Percentiles rank a stretch among this genome's conserved stretches.
These are phyloP conservation scores for Chaunax sp. DNA, from an alignment of 2,797 vertebrate species.

Conservation along the genomic window DNA sequence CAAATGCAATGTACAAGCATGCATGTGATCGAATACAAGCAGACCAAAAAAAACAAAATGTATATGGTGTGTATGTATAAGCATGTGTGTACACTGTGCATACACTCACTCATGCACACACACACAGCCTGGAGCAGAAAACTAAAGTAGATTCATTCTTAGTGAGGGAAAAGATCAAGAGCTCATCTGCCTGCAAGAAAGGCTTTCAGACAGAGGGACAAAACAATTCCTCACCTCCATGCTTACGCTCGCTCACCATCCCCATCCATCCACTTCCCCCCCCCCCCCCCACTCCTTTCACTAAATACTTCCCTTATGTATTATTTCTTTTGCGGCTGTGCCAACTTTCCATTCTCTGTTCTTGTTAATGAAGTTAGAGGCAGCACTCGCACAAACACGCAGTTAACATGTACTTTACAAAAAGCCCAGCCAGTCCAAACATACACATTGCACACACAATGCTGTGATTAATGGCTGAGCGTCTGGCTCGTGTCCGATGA, in stretches of 20 bases:
- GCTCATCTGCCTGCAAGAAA: constrained; percentile 52
- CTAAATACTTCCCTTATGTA: constrained; percentile 17
- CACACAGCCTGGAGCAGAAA: constrained; percentile 13
- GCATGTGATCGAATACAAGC: no score
- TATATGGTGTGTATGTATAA: no score
- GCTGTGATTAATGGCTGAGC: constrained; percentile 50
- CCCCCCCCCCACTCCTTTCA: constrained; percentile 18
- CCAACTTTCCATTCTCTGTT: constrained; percentile 53
- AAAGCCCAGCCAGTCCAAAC: constrained; percentile 33
- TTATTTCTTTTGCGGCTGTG: constrained; percentile 16
- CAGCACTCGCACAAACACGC: constrained; percentile 39
- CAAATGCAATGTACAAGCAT: no score
- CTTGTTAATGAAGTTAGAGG: constrained; percentile 15
- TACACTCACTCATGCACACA: neutral
- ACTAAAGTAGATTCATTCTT: constrained; percentile 54
- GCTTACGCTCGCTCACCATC: constrained; percentile 19
- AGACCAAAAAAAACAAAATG: no score
- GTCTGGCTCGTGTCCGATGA: constrained; percentile 59
- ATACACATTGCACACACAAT: constrained; percentile 33
- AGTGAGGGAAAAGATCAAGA: constrained; percentile 58
- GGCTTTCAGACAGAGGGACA: constrained; percentile 58
- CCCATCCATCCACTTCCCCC: constrained; percentile 19
- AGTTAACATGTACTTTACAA: constrained; percentile 49
- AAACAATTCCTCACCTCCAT: constrained; percentile 59
- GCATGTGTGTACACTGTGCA: neutral